Evolutionary conservation across 2,113 vertebrate genomes (phyloP), one percentile per base, ranked within the genome.

Genomic region (Caretta caretta): DNA sequence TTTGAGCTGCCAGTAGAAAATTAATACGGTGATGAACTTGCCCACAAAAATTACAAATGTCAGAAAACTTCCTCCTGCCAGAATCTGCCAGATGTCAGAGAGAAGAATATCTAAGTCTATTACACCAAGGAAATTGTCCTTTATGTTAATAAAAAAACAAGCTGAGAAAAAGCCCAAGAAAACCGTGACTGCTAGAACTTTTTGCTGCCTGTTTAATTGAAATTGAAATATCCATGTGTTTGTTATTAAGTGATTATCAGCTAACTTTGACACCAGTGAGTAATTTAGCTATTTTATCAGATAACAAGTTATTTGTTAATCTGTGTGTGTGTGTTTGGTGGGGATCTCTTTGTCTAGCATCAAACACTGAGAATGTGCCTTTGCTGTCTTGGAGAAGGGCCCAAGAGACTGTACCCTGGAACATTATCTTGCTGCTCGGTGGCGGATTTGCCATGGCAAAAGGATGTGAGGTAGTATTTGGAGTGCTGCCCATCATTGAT

Each of bases 401-500:
- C 22, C 99, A 99, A 86, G 99, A 99, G 53, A 98, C 98, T 0
- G 99, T 99, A 85, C 99, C 99, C 53, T 99, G 99, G 99, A 99
- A 99, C 93, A 99, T 99, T 94, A 99, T 99, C 88, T 97, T 99
- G 76, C 97, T 99, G 87, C 98, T 99, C 3, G 99, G 99, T 92
- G 99, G 99, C 2, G 99, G 99, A 84, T 99, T 99, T 1, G 99
- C 99, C 72, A 99, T 99, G 99, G 99, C 99, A n/a, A 99, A 99
- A 96, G 99, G 98, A 84, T 99, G 99, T 75, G 99, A 99, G 99
- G 99, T 99, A 97, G 82, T 46, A 51, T 65, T 78, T 29, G 25
- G 75, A 78, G 42, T 14, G 46, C 97, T 90, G 20, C 29, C 46
- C 1, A 0, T 49, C 0, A 4, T 16, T 57, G 80, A 6, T 80